Evolutionary conservation across 2,888 invertebrate species (phyloP), one percentile per base, ranked within the genome.

Genomic region (Tetanocera ferruginea): DNA sequence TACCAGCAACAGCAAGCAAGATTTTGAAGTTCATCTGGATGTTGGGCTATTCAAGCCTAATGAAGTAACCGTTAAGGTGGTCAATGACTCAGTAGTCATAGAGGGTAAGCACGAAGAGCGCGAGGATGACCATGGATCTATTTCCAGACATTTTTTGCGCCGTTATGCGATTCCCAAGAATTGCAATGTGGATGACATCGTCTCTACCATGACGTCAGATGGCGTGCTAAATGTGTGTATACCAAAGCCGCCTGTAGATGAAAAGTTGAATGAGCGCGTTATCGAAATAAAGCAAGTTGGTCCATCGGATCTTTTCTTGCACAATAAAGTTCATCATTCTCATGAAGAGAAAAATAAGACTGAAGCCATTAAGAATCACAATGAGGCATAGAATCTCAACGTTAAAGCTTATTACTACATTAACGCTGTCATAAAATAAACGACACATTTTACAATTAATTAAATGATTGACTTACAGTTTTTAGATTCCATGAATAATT

Each of bases 71-170:
- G 92, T 96, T 62, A 95, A 94, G 90, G 91, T 94, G 71, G 90
- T 91, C 81, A 91, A 93, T 80, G 91, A 92, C 79, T 90, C 89
- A 77, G 91, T 94, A 11, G 87, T 94, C 2, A 91, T 94, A 17
- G 94, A 95, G 86, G 95, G 93, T 5, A 94, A 93, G 84, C 94
- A 94, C 84, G 94, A 94, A 84, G 94, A 94, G 82, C 93, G 93
- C 80, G 91, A 92, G 70, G 94, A 95, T 82, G 92, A 93, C 37
- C 93, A 94, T 80, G 95, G 95, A 0, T 94, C 90, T 87, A 93
- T 97, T 74, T 94, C 95, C 1, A 92, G 96, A 25, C 95, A 96
- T 87, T 96, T 97, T 88, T 91, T 91, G 0, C 92, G 96, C 72
- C 91, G 92, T 70, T 95, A 95, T 88, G 89, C 93, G 80, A 87